A percentile compares a stretch with the other conserved stretches of the same genome.
Evolutionary conservation across 2,113 vertebrate genomes (phyloP).

Genomic region (Dicaeum eximium): DNA sequence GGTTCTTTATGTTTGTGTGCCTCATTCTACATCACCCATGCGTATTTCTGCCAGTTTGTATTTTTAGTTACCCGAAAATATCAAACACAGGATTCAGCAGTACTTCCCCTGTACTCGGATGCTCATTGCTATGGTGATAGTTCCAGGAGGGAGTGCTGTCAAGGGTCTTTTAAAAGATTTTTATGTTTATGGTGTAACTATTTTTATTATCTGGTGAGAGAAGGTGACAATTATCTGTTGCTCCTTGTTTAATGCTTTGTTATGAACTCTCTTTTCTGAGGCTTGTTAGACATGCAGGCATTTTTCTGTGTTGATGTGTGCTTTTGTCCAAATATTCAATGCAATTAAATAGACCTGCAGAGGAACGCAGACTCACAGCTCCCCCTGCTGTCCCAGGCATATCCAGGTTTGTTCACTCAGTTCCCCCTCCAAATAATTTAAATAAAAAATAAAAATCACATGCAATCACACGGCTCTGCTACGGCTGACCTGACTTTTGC

Average conservation of each 20-base stretch:
- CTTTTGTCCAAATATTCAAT: not conserved
- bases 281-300: not conserved
- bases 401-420: not conserved
- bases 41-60: not conserved
- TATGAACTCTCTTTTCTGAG: not conserved
- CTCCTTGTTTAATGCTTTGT: slow-evolving; percentile 37
- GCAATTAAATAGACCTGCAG: not conserved
- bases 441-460: not conserved
- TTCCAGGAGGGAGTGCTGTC: slow-evolving; percentile 12
- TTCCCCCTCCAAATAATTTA: not conserved
- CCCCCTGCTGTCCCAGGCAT: slow-evolving; percentile 35
- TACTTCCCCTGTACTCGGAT: not conserved
- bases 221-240: slow-evolving; percentile 38
- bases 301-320: not conserved
- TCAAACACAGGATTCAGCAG: not conserved
- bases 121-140: slow-evolving; percentile 50
- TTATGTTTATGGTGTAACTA: slow-evolving; percentile 25
- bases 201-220: slow-evolving; percentile 25
- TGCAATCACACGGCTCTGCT: fast-evolving
- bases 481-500: not conserved
- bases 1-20: not conserved
- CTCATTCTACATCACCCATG: not conserved
- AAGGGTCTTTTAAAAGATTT: slow-evolving; percentile 25
- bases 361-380: not conserved
- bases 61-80: slow-evolving; percentile 50